Base-by-base conservation (phyloP, 2,113 vertebrate genomes). In the Lonchura striata region DNA sequence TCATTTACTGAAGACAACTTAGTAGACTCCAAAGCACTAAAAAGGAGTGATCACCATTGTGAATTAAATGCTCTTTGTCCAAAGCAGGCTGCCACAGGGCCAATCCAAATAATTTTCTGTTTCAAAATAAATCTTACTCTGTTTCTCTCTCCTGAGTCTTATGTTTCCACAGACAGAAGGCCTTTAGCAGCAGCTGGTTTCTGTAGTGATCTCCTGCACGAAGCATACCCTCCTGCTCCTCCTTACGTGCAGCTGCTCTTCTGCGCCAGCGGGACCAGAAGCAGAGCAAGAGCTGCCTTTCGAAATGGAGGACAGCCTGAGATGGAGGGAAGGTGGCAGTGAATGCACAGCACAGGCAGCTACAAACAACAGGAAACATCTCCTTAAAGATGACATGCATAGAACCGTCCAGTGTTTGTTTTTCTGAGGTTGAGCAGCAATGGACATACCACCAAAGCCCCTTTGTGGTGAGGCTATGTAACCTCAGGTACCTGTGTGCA, bases 251-350 rank as follows among this genome's bases (percentile, higher is more conserved):
- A 9, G 64, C 92, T 22, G 97, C 91, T 82, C 80, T 97, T 37
- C 82, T 79, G 14, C 33, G 60, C 99, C 99, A 99, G 15, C 2
- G 53, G 70, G 31, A 54, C 99, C 98, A 99, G 82, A 30, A 97
- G 71, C n/a, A 82, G 56, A 8, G 65, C 82, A 98, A 33, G 18
- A 96, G 93, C 22, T 63, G 92, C 65, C 33, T 94, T 64, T 99
- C 96, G 3, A 96, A 97, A 10, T 99, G 98, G 46, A 98, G 95
- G 56, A 98, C 80, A 42, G 99, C 99, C 99, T 99, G 76, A 31
- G 77, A 80, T 3, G 44, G 64, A 81, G 11, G 8, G 31, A 59
- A 64, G 63, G 59, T 79, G 65, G 46, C 35, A 56, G 60, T 20
- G 17, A 59, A 69, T 15, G 56, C 7, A 28, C 9, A 12, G 44